A percentile compares a stretch with the other conserved stretches of the same genome.
These are phyloP conservation scores for Numenius phaeopus DNA, from an alignment of 2,797 vertebrate genomes.

Conservation along the genomic window DNA sequence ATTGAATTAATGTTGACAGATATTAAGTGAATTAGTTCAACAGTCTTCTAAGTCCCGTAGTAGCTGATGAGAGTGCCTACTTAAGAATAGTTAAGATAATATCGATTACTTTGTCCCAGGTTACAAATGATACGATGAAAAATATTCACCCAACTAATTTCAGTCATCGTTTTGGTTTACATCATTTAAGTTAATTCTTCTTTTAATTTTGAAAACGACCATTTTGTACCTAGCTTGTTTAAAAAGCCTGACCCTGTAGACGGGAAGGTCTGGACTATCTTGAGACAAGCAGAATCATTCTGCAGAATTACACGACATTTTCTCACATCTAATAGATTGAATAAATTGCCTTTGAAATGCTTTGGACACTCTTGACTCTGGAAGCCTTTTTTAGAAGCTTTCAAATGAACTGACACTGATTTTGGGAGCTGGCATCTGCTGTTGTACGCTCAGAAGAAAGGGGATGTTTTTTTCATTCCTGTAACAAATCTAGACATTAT, in stretches of 20 bases:
- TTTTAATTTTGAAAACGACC: background rate
- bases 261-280: background rate
- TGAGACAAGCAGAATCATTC: background rate
- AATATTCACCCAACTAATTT: background rate
- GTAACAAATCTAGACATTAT: background rate
- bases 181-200: background rate
- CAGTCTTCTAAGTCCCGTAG: background rate
- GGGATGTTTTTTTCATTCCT: background rate
- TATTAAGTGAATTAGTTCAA: slow-evolving; percentile 31
- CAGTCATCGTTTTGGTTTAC: background rate
- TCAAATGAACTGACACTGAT: background rate
- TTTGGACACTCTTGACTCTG: background rate
- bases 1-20: slow-evolving; percentile 50
- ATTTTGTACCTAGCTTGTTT: background rate
- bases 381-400: slow-evolving; percentile 7
- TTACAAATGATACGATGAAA: background rate
- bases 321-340: background rate
- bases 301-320: background rate
- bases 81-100: background rate
- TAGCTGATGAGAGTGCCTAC: slow-evolving; percentile 10
- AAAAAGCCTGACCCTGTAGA: background rate
- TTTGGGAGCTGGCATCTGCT: background rate
- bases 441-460: background rate
- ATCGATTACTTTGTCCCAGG: background rate
- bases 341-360: slow-evolving; percentile 14